Evolutionary conservation across 2,797 vertebrate species (phyloP).

Genomic region (Aotus griseimembra): DNA sequence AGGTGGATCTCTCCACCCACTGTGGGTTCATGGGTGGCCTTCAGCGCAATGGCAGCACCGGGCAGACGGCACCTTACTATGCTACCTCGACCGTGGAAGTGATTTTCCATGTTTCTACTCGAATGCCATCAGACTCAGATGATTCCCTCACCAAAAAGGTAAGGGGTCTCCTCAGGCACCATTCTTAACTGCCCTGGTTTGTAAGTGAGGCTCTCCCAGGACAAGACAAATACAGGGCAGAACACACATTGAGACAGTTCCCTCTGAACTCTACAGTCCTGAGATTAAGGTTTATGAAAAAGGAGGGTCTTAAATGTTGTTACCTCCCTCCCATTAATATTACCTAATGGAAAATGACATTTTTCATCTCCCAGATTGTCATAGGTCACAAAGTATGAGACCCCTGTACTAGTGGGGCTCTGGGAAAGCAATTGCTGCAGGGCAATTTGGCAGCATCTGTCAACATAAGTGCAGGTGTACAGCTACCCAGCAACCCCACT

Average conservation of each 20-base stretch:
- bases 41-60: constrained; percentile 98
- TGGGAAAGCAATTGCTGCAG: background rate
- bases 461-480: background rate
- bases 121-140: constrained; percentile 96
- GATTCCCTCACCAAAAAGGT: constrained; percentile 99
- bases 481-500: background rate
- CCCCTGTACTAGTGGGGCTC: background rate
- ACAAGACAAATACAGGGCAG: background rate
- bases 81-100: constrained; percentile 98
- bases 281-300: background rate
- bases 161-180: background rate
- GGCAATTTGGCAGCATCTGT: too few relatives aligned
- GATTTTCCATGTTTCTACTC: constrained; percentile 98
- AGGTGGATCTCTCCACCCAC: constrained; percentile 97
- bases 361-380: background rate
- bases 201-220: background rate
- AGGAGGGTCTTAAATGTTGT: background rate
- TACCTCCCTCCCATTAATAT: background rate
- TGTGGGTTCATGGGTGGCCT: constrained; percentile 99
- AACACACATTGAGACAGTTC: background rate
- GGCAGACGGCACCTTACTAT: constrained; percentile 96
- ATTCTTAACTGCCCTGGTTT: background rate
- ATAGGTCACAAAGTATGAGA: background rate
- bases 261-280: background rate
- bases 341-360: background rate